Percentiles rank a stretch among this genome's conserved stretches.
phyloP scores from a whole-genome alignment of 2,888 invertebrate genomes.

The Euclidia mi region DNA sequence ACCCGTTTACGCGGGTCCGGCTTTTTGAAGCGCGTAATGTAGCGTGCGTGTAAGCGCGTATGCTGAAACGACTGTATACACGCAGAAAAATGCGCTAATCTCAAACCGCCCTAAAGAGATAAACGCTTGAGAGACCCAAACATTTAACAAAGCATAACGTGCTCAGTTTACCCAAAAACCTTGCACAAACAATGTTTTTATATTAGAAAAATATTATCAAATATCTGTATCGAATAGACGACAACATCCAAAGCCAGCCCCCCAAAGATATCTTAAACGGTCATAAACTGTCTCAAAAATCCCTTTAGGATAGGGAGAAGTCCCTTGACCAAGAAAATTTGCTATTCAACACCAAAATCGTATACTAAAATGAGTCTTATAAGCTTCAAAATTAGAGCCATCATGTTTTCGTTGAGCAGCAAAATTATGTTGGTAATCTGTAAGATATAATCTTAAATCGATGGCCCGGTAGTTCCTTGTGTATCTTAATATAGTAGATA shows the following conservation, averaged over 20 bases:
- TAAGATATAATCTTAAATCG: constrained; percentile 62
- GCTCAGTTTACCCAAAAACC: constrained; percentile 37
- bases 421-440: background rate
- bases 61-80: too few species aligned
- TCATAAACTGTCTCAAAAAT: constrained; percentile 68
- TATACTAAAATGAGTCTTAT: constrained; percentile 29
- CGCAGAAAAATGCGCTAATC: too few species aligned
- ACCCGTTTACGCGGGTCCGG: too few species aligned
- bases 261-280: constrained; percentile 62
- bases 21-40: too few species aligned
- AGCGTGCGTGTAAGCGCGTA: too few species aligned
- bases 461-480: constrained; percentile 51
- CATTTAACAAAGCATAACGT: constrained; percentile 17
- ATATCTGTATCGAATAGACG: constrained; percentile 44
- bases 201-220: constrained; percentile 52
- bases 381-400: accelerated
- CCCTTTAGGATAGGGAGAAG: constrained; percentile 55
- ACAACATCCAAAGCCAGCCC: constrained; percentile 38
- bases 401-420: background rate
- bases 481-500: constrained; percentile 41
- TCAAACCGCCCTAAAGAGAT: too few species aligned
- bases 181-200: constrained; percentile 33
- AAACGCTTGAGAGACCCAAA: constrained; percentile 6
- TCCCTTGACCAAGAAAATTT: constrained; percentile 18
- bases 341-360: background rate